Conservation (phyloP, 2,888 invertebrate genomes). For the Ecliptopera silaceata region DNA sequence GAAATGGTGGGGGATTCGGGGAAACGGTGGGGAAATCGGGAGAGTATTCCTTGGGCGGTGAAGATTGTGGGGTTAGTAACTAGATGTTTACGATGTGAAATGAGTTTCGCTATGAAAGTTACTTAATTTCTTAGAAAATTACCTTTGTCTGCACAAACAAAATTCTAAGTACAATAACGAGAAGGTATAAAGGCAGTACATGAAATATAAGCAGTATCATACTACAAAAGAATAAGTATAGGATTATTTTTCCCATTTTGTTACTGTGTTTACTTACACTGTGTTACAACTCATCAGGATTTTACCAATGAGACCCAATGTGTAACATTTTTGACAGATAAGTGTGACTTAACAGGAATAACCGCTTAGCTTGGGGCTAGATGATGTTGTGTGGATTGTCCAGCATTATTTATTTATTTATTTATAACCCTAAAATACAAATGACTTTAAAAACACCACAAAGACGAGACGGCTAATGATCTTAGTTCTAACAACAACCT, state of each 20-base stretch:
- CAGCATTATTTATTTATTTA: neutral
- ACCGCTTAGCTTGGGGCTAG: neutral
- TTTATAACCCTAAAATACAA: neutral
- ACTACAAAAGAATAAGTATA: too few relatives aligned
- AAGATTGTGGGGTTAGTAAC: constrained; percentile 29
- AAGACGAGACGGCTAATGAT: neutral
- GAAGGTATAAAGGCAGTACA: too few relatives aligned
- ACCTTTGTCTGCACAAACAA: too few relatives aligned
- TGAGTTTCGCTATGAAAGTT: neutral
- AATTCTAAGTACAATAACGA: neutral
- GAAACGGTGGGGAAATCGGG: constrained; percentile 23
- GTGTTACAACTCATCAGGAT: too few relatives aligned
- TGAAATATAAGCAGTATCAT: too few relatives aligned
- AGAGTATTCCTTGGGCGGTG: constrained; percentile 1
- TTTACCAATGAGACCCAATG: too few relatives aligned
- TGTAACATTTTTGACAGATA: too few relatives aligned
- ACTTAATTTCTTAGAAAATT: neutral
- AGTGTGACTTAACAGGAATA: too few relatives aligned
- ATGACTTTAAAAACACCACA: too few relatives aligned
- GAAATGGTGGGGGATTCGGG: constrained; percentile 22
- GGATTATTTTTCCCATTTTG: too few relatives aligned
- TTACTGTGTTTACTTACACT: too few relatives aligned
- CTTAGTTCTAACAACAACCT: neutral
- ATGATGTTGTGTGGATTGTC: too few relatives aligned
- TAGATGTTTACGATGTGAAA: constrained; percentile 36